Evolutionary conservation across 2,888 invertebrate species (phyloP), one percentile per base, ranked within the genome.

Genomic region (Dryomyza anilis): DNA sequence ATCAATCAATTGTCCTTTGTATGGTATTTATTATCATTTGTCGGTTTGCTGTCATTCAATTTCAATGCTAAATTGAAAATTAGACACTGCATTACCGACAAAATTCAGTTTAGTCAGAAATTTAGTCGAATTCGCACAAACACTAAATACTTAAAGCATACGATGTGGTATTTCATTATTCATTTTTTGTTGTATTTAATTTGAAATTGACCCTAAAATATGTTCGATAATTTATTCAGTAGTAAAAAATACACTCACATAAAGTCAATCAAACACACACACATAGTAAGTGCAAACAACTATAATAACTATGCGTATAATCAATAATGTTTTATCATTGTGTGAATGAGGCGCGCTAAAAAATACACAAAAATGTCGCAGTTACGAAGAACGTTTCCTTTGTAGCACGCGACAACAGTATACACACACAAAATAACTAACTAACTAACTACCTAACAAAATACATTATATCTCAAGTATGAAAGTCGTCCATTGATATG

Each of bases 321-420:
- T 33, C 36, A 55, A 55, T 36, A 55, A 55, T 33, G 23, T 19
- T 36, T 36, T 14, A 21, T 55, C 14, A 14, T 55, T 33, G 55
- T 55, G 55, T 55, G 33, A 19, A 21, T 36, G 21, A 14, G 36
- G 36, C 55, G 21, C 36, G 10, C 55, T 36, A 21, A 55, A 16
- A 30, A 53, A 50, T 14, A 27, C 55, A 55, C 21, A 36, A 55
- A 36, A 36, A 55, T 55, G 55, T 55, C 55, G 55, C 33, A 55
- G 36, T 36, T 14, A 33, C n/a, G n/a, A 33, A 55, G 19, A 21
- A 33, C 33, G n/a, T 50, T 50, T 50, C 23, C 25, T 14, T 27
- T 25, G 14, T 12, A 21, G 2, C 55, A 55, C 36, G 55, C 55
- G 36, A 55, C 36, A 55, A 36, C 23, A 23, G 23, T 23, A 55